Evolutionary conservation across 2,888 invertebrate species (phyloP).

Genomic region (Subacronicta megacephala): DNA sequence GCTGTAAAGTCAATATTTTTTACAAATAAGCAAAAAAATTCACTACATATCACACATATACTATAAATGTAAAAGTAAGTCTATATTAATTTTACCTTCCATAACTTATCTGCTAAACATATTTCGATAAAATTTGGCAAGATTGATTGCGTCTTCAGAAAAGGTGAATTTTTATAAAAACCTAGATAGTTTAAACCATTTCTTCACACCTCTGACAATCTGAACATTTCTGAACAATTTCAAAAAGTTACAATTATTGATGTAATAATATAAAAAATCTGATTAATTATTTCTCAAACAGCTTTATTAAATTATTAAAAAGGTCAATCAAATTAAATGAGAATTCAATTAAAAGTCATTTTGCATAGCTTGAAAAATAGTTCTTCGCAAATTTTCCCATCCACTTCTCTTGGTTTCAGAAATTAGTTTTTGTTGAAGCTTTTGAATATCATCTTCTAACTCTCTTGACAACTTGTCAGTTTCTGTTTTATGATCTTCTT

Average conservation of each 20-base stretch:
- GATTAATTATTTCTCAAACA: not conserved
- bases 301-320: conserved; percentile 22
- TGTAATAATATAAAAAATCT: not conserved
- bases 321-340: conserved; percentile 10
- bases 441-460: conserved; percentile 76
- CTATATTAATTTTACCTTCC: no score
- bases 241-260: no score
- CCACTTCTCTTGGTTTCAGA: conserved; percentile 78
- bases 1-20: conserved; percentile 83
- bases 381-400: conserved; percentile 76
- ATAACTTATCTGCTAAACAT: no score
- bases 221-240: no score
- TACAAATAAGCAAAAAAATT: not conserved
- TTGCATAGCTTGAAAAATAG: conserved; percentile 79
- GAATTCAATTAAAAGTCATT: conserved; percentile 68
- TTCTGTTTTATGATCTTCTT: conserved; percentile 70
- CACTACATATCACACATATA: no score
- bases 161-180: no score
- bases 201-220: no score
- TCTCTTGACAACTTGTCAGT: conserved; percentile 75
- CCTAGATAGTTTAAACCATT: no score
- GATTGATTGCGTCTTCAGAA: no score
- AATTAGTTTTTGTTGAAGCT: conserved; percentile 76
- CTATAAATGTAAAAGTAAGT: no score
- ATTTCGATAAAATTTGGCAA: no score